Evolutionary conservation across 2,797 vertebrate genomes (phyloP).

Genomic region (Crenuchus spilurus): DNA sequence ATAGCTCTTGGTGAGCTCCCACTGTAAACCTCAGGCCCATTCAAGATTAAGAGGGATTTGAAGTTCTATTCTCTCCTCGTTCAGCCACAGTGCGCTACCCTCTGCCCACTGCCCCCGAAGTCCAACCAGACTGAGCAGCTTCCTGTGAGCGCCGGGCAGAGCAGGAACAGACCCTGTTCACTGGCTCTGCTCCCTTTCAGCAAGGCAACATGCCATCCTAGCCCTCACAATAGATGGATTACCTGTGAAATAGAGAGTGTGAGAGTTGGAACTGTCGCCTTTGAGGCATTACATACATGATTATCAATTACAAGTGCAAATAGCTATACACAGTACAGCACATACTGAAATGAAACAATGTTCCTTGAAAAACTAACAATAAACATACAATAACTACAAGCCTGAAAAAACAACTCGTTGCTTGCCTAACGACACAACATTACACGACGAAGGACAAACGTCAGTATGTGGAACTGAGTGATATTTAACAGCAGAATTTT

Average conservation of each 20-base stretch:
- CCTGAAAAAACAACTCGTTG: too few species aligned
- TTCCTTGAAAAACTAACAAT: too few species aligned
- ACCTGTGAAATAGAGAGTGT: conserved; percentile 7
- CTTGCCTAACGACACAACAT: too few species aligned
- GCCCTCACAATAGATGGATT: conserved; percentile 33
- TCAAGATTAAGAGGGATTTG: conserved; percentile 77
- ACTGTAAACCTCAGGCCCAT: conserved; percentile 51
- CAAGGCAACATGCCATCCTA: conserved; percentile 4
- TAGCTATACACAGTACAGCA: too few species aligned
- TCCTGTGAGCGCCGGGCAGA: conserved; percentile 29
- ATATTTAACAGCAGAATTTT: too few species aligned
- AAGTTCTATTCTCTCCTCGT: conserved; percentile 59
- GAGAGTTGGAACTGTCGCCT: background rate
- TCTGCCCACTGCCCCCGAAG: conserved; percentile 56
- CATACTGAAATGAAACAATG: too few species aligned
- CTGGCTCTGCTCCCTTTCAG: conserved; percentile 40
- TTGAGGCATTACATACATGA: conserved; percentile 1
- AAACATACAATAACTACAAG: too few species aligned
- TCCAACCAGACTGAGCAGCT: conserved; percentile 25
- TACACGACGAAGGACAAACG: too few species aligned
- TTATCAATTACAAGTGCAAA: background rate
- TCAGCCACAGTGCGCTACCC: conserved; percentile 47
- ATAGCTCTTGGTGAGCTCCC: conserved; percentile 68
- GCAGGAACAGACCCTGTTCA: conserved; percentile 17
- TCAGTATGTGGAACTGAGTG: too few species aligned